phyloP scores from a whole-genome alignment of 1,140 invertebrate genomes.

The Atopsyche davidsoni region DNA sequence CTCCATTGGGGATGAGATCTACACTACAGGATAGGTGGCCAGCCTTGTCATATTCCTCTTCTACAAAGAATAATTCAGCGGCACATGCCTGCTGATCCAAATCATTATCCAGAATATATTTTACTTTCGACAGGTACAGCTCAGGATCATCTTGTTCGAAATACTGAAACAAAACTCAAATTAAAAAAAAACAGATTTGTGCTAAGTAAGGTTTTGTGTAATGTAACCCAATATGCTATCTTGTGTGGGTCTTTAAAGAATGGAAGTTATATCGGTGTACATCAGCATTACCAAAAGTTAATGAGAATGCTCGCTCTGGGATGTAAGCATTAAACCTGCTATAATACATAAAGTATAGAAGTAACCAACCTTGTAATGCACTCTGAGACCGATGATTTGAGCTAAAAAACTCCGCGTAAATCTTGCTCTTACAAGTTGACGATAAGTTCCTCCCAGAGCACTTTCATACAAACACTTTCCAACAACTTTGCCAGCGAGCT shows the following conservation, averaged over 20 bases:
- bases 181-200: too few relatives aligned
- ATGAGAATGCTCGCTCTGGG: too few relatives aligned
- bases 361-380: slow-evolving; percentile 86
- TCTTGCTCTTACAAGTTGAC: slow-evolving; percentile 82
- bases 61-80: slow-evolving; percentile 81
- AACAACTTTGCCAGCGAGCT: slow-evolving; percentile 91
- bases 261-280: too few relatives aligned
- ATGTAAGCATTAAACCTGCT: too few relatives aligned
- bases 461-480: slow-evolving; percentile 92
- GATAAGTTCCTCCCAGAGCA: slow-evolving; percentile 78
- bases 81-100: slow-evolving; percentile 58
- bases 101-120: slow-evolving; percentile 87
- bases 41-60: slow-evolving; percentile 78
- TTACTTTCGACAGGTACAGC: slow-evolving; percentile 84
- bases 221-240: background rate
- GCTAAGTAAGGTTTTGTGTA: slow-evolving; percentile 4
- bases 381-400: slow-evolving; percentile 85
- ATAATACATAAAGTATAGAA: too few relatives aligned
- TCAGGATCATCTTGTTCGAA: slow-evolving; percentile 95
- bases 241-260: too few relatives aligned
- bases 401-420: slow-evolving; percentile 91
- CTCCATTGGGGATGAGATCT: slow-evolving; percentile 71
- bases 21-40: slow-evolving; percentile 71
- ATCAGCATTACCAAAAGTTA: too few relatives aligned
- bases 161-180: slow-evolving; percentile 55